Percentiles rank a stretch among this genome's conserved stretches.
Conservation (phyloP, 2,113 vertebrate genomes). For the Heterotis niloticus region DNA sequence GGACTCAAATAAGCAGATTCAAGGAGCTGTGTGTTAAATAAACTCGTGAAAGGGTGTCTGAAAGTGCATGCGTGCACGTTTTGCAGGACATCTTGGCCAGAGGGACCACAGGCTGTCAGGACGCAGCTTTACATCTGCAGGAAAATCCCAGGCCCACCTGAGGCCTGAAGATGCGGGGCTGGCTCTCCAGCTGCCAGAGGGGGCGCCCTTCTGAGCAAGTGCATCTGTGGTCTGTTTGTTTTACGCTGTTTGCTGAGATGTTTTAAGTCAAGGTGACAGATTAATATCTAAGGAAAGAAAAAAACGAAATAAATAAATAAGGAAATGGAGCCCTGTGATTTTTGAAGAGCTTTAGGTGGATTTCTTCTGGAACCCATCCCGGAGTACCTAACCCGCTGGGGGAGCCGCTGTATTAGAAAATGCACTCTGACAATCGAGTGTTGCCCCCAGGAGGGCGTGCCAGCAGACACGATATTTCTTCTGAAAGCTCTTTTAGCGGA, state of each 20-base stretch:
- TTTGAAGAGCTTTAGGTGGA: slow-evolving; percentile 59
- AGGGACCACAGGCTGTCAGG: slow-evolving; percentile 34
- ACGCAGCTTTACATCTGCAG: slow-evolving; percentile 33
- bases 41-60: background rate
- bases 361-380: slow-evolving; percentile 44
- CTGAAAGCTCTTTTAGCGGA: slow-evolving; percentile 58
- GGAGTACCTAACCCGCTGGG: slow-evolving; percentile 40
- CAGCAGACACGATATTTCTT: slow-evolving; percentile 51
- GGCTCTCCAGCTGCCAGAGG: slow-evolving; percentile 39
- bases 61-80: background rate
- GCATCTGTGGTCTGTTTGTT: slow-evolving; percentile 38
- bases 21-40: background rate
- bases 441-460: slow-evolving; percentile 56
- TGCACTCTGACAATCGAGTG: slow-evolving; percentile 63
- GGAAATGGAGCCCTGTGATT: slow-evolving; percentile 46
- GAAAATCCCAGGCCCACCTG: slow-evolving; percentile 34
- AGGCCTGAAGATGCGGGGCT: slow-evolving; percentile 40
- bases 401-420: slow-evolving; percentile 53
- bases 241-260: slow-evolving; percentile 49
- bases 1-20: background rate
- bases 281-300: slow-evolving; percentile 53
- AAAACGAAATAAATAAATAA: slow-evolving; percentile 51
- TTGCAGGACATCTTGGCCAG: slow-evolving; percentile 26
- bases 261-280: slow-evolving; percentile 65
- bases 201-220: slow-evolving; percentile 38